Evolutionary conservation across 2,797 vertebrate genomes (phyloP).

Genomic region (Echeneis naucrates): DNA sequence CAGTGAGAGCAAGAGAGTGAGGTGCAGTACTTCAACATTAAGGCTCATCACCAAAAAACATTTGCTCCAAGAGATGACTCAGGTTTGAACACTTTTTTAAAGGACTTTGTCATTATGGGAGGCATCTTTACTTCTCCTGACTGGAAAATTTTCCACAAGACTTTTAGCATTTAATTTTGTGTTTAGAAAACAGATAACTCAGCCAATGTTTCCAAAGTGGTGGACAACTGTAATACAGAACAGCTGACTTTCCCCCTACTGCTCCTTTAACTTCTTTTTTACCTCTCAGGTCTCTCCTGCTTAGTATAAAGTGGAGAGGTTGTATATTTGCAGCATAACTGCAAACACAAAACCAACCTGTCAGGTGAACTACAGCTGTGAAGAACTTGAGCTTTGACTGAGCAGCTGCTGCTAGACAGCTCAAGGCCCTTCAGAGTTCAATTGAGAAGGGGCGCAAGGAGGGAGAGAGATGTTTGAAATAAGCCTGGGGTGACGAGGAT

Average conservation of each 20-base stretch:
- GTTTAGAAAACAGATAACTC: background rate
- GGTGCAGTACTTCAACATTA: background rate
- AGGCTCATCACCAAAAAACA: no score
- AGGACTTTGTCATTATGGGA: background rate
- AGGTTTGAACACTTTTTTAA: background rate
- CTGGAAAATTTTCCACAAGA: no score
- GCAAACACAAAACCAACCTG: slow-evolving; percentile 14
- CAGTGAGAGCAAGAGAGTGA: background rate
- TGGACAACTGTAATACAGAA: background rate
- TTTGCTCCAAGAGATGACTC: background rate
- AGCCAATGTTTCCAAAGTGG: background rate
- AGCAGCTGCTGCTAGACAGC: slow-evolving; percentile 49
- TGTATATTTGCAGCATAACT: slow-evolving; percentile 16
- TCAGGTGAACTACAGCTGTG: slow-evolving; percentile 42
- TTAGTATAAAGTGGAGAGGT: background rate
- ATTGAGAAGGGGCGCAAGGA: background rate
- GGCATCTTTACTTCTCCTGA: background rate
- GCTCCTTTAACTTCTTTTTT: slow-evolving; percentile 3
- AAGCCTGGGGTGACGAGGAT: slow-evolving; percentile 20
- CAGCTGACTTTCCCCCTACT: background rate
- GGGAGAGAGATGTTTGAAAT: slow-evolving; percentile 16
- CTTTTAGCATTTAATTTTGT: no score
- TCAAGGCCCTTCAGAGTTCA: slow-evolving; percentile 72
- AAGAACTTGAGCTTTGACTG: slow-evolving; percentile 30
- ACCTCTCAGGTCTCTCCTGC: slow-evolving; percentile 12